phyloP scores from a whole-genome alignment of 1,140 invertebrate species.

The Mycetomoellerius zeteki region DNA sequence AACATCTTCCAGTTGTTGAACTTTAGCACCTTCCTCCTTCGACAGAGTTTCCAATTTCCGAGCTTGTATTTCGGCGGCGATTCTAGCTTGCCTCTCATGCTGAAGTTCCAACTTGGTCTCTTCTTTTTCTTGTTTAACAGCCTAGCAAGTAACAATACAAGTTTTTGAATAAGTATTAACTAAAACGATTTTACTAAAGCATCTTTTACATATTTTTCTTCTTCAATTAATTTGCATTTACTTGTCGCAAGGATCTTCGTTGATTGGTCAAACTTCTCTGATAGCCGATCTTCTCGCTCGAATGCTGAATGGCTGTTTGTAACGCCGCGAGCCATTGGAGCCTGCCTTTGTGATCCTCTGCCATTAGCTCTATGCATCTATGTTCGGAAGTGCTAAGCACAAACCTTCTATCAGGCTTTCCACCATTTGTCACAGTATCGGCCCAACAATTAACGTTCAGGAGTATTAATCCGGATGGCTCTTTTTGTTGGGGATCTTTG shows the following conservation, averaged over 20 bases:
- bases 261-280: conserved; percentile 88
- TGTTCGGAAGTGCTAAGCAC: conserved; percentile 89
- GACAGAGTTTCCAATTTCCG: conserved; percentile 90
- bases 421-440: conserved; percentile 88
- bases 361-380: conserved; percentile 90
- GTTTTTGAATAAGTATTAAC: conserved; percentile 50
- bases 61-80: conserved; percentile 90
- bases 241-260: conserved; percentile 88
- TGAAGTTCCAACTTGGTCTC: conserved; percentile 88
- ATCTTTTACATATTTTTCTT: neutral
- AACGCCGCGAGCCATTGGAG: conserved; percentile 92
- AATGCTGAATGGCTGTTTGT: conserved; percentile 90
- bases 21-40: conserved; percentile 90
- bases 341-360: conserved; percentile 90
- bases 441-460: conserved; percentile 90
- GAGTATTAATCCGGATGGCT: conserved; percentile 90
- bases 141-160: conserved; percentile 68
- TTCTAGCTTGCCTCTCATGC: conserved; percentile 89
- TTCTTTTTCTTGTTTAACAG: conserved; percentile 88
- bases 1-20: conserved; percentile 91
- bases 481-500: conserved; percentile 91
- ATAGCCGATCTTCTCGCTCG: conserved; percentile 89
- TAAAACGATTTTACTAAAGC: conserved; percentile 8
- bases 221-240: conserved; percentile 78
- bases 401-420: conserved; percentile 88